Evolutionary conservation across 2,797 vertebrate species (phyloP).

Genomic region (Orientallactaga sibirica): DNA sequence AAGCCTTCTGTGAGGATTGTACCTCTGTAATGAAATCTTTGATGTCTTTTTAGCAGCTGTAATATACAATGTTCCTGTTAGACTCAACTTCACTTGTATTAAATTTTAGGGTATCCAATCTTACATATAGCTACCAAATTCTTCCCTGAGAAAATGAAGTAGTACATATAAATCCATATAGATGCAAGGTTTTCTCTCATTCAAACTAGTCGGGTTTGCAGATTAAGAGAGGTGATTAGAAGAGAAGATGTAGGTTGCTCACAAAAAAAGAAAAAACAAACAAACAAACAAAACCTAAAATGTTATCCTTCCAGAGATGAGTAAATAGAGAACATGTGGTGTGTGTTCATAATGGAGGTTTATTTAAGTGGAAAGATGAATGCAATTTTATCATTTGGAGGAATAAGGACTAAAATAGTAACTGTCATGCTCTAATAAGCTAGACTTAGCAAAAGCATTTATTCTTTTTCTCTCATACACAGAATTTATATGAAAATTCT

Average conservation of each 20-base stretch:
- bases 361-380: neutral
- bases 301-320: neutral
- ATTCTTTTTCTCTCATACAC: too few relatives aligned
- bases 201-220: neutral
- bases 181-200: neutral
- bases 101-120: neutral
- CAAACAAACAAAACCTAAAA: neutral
- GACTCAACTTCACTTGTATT: neutral
- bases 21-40: too few relatives aligned
- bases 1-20: neutral
- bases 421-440: too few relatives aligned
- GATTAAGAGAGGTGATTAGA: neutral
- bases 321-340: neutral
- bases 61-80: neutral
- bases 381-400: neutral
- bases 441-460: too few relatives aligned
- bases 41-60: neutral
- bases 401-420: too few relatives aligned
- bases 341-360: neutral
- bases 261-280: neutral
- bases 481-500: too few relatives aligned
- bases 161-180: neutral
- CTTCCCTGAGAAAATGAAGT: neutral
- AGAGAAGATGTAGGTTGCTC: neutral
- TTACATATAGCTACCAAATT: neutral